A percentile compares a stretch with the other conserved stretches of the same genome.
Conservation (phyloP, 1,140 invertebrate species). For the Bombus huntii region DNA sequence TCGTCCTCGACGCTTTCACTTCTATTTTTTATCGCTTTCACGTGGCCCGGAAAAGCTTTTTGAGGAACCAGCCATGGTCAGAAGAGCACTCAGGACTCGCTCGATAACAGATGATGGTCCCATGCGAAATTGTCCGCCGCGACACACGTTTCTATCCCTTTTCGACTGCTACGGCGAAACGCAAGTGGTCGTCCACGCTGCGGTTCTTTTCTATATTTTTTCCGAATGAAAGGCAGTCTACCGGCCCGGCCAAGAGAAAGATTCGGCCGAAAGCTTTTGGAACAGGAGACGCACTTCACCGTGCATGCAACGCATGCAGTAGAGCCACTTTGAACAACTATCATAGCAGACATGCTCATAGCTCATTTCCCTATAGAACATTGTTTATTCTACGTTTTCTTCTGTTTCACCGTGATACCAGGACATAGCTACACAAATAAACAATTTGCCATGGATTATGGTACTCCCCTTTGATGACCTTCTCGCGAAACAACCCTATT, state of each 20-base stretch:
- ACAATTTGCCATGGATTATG: neutral
- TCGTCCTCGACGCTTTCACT: neutral
- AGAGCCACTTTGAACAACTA: slow-evolving; percentile 59
- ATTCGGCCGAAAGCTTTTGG: slow-evolving; percentile 25
- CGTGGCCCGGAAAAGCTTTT: slow-evolving; percentile 38
- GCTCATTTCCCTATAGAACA: slow-evolving; percentile 31
- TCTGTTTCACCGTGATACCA: slow-evolving; percentile 2
- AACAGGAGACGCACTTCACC: slow-evolving; percentile 23
- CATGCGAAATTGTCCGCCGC: slow-evolving; percentile 52
- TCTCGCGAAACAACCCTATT: neutral
- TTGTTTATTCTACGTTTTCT: slow-evolving; percentile 51
- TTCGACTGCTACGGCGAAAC: slow-evolving; percentile 18
- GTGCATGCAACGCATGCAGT: neutral
- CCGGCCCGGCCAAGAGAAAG: slow-evolving; percentile 47
- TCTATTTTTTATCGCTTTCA: slow-evolving; percentile 5
- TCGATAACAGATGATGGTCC: slow-evolving; percentile 54
- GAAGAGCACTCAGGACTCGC: slow-evolving; percentile 52
- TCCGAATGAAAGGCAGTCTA: slow-evolving; percentile 53
- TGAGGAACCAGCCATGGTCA: slow-evolving; percentile 7
- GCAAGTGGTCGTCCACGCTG: slow-evolving; percentile 53
- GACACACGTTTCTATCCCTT: slow-evolving; percentile 7
- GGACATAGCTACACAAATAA: slow-evolving; percentile 3
- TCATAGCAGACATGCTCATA: slow-evolving; percentile 50
- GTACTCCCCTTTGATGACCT: slow-evolving; percentile 13
- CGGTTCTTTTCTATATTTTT: slow-evolving; percentile 51